Evolutionary conservation across 37 sponge, comb jelly and placozoan genomes (phyloP).

Genomic region (Amphimedon queenslandica): DNA sequence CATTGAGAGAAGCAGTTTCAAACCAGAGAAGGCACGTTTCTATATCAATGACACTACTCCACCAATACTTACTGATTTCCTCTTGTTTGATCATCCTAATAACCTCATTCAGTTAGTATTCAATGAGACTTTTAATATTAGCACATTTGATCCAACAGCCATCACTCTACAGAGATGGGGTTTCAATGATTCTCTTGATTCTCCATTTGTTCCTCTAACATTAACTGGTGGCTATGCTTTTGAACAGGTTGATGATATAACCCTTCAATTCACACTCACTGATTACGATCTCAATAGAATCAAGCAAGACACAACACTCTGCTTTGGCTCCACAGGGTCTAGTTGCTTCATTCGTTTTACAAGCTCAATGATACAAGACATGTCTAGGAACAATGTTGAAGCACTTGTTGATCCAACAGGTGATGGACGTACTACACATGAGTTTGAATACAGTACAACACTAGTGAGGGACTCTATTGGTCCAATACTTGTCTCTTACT

Average conservation of each 20-base stretch:
- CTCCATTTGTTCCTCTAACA: slow-evolving; percentile 20
- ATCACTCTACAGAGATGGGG: slow-evolving; percentile 80
- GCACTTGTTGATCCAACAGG: slow-evolving; percentile 17
- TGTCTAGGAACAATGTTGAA: slow-evolving; percentile 71
- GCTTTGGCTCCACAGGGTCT: slow-evolving; percentile 21
- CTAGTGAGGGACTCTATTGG: slow-evolving; percentile 23
- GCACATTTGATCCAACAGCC: slow-evolving; percentile 82
- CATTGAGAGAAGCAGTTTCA: slow-evolving; percentile 6
- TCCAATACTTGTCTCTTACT: slow-evolving; percentile 55
- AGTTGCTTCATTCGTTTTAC: slow-evolving; percentile 78
- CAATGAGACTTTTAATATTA: slow-evolving; percentile 80
- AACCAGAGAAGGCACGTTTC: slow-evolving; percentile 51
- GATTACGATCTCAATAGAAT: slow-evolving; percentile 71
- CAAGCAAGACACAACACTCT: slow-evolving; percentile 59
- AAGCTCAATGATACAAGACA: slow-evolving; percentile 51
- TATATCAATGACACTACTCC: slow-evolving; percentile 51
- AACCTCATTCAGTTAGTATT: slow-evolving; percentile 57
- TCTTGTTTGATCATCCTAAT: slow-evolving; percentile 45
- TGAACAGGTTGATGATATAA: slow-evolving; percentile 66
- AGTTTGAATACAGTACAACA: slow-evolving; percentile 44
- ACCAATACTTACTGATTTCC: slow-evolving; percentile 61
- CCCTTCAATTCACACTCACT: slow-evolving; percentile 59
- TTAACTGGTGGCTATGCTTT: slow-evolving; percentile 72
- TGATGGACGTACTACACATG: not conserved
- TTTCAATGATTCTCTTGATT: slow-evolving; percentile 25